Conservation (phyloP, 2,888 invertebrate genomes). For the Watsonalla cultraria region DNA sequence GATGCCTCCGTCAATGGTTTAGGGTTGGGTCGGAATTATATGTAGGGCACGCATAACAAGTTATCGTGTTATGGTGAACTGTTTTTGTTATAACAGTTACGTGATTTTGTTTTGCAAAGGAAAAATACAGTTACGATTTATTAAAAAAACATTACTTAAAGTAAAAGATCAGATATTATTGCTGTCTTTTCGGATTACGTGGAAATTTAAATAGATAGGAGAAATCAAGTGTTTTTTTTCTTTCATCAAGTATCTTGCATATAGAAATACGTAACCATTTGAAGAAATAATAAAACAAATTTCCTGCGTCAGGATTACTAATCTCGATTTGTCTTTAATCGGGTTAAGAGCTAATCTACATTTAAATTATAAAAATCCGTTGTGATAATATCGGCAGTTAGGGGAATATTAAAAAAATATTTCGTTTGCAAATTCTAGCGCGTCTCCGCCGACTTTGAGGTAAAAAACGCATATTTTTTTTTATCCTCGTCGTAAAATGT, state of each 20-base stretch:
- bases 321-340: slow-evolving; percentile 30
- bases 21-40: not conserved
- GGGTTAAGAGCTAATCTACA: slow-evolving; percentile 27
- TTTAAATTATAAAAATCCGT: slow-evolving; percentile 3
- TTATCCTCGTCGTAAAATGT: slow-evolving; percentile 1
- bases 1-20: not conserved
- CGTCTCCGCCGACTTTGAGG: not conserved
- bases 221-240: no score
- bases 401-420: not conserved
- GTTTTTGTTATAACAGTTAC: no score
- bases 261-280: no score
- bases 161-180: no score
- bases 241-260: no score
- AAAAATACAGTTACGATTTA: no score
- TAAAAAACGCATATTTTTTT: not conserved
- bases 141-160: no score
- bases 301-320: slow-evolving; percentile 28
- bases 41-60: not conserved
- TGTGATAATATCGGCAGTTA: not conserved
- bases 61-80: slow-evolving; percentile 6
- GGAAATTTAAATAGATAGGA: no score
- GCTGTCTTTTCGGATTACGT: no score
- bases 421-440: not conserved
- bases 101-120: no score
- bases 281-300: slow-evolving; percentile 24